Base-by-base conservation (phyloP, 2,797 vertebrate genomes). In the Tiaroga cobitis region DNA sequence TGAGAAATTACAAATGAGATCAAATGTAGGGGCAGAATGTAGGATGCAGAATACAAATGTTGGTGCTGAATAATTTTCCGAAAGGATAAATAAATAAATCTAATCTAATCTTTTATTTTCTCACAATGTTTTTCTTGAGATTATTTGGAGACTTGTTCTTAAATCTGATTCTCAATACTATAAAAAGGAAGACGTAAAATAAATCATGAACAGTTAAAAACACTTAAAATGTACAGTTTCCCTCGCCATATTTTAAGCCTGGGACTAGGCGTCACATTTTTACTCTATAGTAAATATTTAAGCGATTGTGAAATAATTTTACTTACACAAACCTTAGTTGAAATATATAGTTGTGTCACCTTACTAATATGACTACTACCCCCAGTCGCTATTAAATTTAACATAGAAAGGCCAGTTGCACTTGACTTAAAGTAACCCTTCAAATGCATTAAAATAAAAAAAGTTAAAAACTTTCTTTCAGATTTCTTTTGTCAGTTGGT, bases 401-500 rank as follows among this genome's bases (percentile, higher is more conserved):
- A 32, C 8, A 49, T 19, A 19, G 18, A 29, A 75, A 15, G 19
- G 0, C 2, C 10, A 29, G 8, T 49, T 29, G 24, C n/a, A 46
- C n/a, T 29, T 18, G 43, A 74, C 8, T 21, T 29, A 74, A 75
- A 75, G 46, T 75, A 54, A 54, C 73, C 19, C 1, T 75, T 34
- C 5, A 75, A 54, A 56, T 56, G 32, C 11, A 54, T 37, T 24
- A 1, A 56, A 34, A 51, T 54, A n/a, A 11, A 56, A 54, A 15
- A 21, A 24, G 2, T 11, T 78, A 3, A 19, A 78, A 43, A 21
- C 10, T 67, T 16, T 46, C 68, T 92, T 93, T 46, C 86, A 99
- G 98, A 92, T 8, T 99, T 99, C 92, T 99, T 99, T 92, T 87
- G 89, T 49, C 97, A 99, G 89, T 0, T 99, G 8, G 63, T 94